These are phyloP conservation scores for Paracanthobrama guichenoti DNA, from an alignment of 2,113 vertebrate genomes.

Conservation along the genomic window DNA sequence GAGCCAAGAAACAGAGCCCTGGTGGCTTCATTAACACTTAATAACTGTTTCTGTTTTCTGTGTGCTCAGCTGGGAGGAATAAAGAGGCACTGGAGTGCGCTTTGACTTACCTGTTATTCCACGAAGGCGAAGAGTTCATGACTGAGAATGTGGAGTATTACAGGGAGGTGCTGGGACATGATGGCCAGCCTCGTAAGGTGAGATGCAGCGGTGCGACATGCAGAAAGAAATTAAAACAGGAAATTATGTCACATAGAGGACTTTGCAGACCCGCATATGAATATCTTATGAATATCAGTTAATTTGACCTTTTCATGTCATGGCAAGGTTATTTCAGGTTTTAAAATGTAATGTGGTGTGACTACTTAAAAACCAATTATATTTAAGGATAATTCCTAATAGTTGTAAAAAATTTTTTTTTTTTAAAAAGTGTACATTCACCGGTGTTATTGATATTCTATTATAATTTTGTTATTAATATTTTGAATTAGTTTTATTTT, in stretches of 20 bases:
- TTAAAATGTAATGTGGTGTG: background rate
- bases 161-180: constrained; percentile 75
- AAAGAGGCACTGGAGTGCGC: constrained; percentile 84
- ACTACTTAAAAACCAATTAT: no score
- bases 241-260: background rate
- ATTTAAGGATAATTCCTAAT: no score
- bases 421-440: no score
- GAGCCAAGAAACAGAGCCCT: constrained; percentile 14
- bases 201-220: background rate
- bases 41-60: background rate
- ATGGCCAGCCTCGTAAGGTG: constrained; percentile 69
- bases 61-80: constrained; percentile 75
- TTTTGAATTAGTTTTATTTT: no score
- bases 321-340: background rate
- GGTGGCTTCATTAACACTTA: background rate
- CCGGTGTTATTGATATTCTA: no score
- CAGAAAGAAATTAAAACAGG: background rate
- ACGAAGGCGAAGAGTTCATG: constrained; percentile 85
- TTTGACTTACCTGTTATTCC: constrained; percentile 88
- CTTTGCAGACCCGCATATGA: no score
- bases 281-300: no score
- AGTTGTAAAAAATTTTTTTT: no score
- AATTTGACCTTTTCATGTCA: background rate
- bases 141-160: constrained; percentile 85
- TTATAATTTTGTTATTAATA: no score